These are phyloP conservation scores for Patella pellucida DNA, from an alignment of 2,888 invertebrate species.

Conservation along the genomic window DNA sequence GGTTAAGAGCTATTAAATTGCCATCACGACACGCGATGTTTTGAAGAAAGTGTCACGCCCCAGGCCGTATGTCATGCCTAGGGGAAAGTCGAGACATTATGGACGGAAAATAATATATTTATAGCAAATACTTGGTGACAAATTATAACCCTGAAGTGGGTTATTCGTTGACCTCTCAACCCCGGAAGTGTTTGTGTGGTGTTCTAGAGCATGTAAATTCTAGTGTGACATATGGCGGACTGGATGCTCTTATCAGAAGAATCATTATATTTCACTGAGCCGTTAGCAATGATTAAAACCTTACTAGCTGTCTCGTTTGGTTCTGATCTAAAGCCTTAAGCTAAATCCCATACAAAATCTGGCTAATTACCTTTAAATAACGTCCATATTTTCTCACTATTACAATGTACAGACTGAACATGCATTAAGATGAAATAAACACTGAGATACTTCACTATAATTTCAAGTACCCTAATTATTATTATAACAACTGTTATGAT, in stretches of 20 bases:
- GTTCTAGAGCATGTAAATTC: background rate
- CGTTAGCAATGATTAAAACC: too few relatives aligned
- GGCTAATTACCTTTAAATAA: too few relatives aligned
- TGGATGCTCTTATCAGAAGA: constrained; percentile 8
- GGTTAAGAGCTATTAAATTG: constrained; percentile 10
- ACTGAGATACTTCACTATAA: too few relatives aligned
- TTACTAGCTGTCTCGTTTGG: too few relatives aligned
- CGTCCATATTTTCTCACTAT: too few relatives aligned
- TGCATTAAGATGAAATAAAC: too few relatives aligned
- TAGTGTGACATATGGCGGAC: constrained; percentile 16
- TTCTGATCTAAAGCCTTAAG: too few relatives aligned
- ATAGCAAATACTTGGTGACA: constrained; percentile 12
- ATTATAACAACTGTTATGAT: too few relatives aligned
- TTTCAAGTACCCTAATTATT: too few relatives aligned
- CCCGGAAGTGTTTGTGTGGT: constrained; percentile 7
- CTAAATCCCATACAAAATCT: too few relatives aligned
- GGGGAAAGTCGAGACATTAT: background rate
- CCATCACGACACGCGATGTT: background rate
- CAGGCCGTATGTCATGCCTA: background rate
- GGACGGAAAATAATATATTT: constrained; percentile 17
- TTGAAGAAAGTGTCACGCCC: constrained; percentile 3
- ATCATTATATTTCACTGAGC: too few relatives aligned
- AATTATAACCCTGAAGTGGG: constrained; percentile 5
- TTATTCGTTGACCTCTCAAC: constrained; percentile 4
- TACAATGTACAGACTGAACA: too few relatives aligned